A percentile compares a stretch with the other conserved stretches of the same genome.
phyloP scores from a whole-genome alignment of 1,140 invertebrate genomes.

The Dinoponera quadriceps region DNA sequence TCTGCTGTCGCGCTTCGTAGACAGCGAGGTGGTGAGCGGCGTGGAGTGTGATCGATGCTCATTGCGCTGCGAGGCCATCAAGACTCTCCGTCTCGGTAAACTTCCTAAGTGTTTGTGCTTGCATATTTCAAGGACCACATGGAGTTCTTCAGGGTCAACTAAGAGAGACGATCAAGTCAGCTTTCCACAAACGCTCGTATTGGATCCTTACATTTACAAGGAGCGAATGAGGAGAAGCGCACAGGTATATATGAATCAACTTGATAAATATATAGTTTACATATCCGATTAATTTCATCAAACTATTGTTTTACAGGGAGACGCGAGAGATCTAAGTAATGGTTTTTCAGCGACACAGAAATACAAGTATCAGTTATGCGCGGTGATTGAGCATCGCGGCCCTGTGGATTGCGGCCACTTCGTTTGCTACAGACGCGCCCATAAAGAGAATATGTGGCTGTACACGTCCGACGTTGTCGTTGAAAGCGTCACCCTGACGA shows the following conservation, averaged over 20 bases:
- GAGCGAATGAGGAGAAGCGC: slow-evolving; percentile 84
- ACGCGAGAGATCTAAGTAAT: slow-evolving; percentile 71
- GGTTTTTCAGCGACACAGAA: slow-evolving; percentile 70
- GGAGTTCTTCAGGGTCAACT: slow-evolving; percentile 91
- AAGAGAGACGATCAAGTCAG: slow-evolving; percentile 95
- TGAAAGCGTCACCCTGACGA: slow-evolving; percentile 78
- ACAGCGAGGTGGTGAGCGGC: slow-evolving; percentile 92
- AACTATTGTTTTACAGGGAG: slow-evolving; percentile 72
- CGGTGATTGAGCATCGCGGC: slow-evolving; percentile 96
- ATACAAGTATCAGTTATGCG: slow-evolving; percentile 90
- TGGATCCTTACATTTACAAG: slow-evolving; percentile 91
- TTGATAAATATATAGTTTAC: slow-evolving; percentile 25
- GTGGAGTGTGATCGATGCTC: slow-evolving; percentile 93
- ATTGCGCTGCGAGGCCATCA: slow-evolving; percentile 86
- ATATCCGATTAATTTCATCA: slow-evolving; percentile 8
- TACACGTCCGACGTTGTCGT: slow-evolving; percentile 83
- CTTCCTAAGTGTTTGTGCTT: slow-evolving; percentile 94
- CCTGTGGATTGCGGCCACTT: slow-evolving; percentile 95
- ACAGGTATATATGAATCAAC: slow-evolving; percentile 69
- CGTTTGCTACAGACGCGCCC: slow-evolving; percentile 94
- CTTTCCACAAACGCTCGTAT: slow-evolving; percentile 93
- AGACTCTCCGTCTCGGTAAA: slow-evolving; percentile 95
- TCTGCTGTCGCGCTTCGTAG: slow-evolving; percentile 93
- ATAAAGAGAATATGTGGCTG: slow-evolving; percentile 80
- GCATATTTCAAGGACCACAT: slow-evolving; percentile 94